Percentiles rank a stretch among this genome's conserved stretches.
These are phyloP conservation scores for Hormaphis cornu DNA, from an alignment of 1,140 invertebrate genomes.

Conservation along the genomic window DNA sequence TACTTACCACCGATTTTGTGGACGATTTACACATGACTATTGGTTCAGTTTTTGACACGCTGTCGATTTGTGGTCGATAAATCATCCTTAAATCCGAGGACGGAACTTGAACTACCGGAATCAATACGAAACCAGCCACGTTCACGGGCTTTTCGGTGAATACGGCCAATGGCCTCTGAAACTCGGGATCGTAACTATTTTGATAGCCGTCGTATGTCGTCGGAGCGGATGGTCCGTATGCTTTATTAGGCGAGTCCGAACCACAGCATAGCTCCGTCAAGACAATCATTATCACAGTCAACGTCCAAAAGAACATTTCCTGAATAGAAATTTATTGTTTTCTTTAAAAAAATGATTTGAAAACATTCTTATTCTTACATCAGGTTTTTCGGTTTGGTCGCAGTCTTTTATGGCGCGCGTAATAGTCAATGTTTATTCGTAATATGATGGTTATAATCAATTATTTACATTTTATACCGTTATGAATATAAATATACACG, in stretches of 20 bases:
- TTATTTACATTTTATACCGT: too few species aligned
- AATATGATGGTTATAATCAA: too few species aligned
- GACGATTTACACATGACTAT: slow-evolving; percentile 18
- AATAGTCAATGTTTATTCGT: too few species aligned
- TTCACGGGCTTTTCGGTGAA: slow-evolving; percentile 1
- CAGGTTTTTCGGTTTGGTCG: too few species aligned
- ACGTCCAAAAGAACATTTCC: background rate
- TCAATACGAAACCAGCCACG: background rate
- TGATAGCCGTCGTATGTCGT: background rate
- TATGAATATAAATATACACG: too few species aligned
- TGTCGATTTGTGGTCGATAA: slow-evolving; percentile 17
- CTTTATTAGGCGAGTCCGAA: background rate
- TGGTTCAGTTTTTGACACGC: slow-evolving; percentile 17
- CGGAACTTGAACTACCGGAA: background rate
- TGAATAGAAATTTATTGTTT: too few species aligned
- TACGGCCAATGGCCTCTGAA: slow-evolving; percentile 9
- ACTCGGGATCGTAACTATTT: background rate
- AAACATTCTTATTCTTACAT: too few species aligned
- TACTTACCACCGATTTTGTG: slow-evolving; percentile 19
- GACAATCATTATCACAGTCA: background rate
- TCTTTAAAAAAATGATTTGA: too few species aligned
- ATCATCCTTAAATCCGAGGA: slow-evolving; percentile 2
- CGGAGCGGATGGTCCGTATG: background rate
- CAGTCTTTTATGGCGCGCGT: too few species aligned
- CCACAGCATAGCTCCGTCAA: background rate